Evolutionary conservation across 1,140 invertebrate species (phyloP), one percentile per base, ranked within the genome.

Genomic region (Bombus breviceps): DNA sequence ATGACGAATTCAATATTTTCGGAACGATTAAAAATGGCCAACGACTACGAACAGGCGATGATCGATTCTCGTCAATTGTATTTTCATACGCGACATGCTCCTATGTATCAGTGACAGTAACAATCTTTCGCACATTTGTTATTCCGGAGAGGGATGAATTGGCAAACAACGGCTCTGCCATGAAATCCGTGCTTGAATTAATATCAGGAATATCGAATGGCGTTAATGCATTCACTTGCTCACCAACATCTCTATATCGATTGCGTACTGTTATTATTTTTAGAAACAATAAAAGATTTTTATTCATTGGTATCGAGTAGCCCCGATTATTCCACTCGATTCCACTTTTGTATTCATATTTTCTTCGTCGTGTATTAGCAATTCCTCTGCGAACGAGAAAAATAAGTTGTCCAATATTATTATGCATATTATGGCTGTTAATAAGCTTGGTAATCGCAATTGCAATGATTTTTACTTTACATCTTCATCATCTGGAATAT

Each of bases 171-270:
- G 5, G 68, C 71, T 83, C 15, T 13, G 0, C 57, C 32, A 28
- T 76, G 81, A 76, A 76, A 83, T 83, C 71, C 81, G 28, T 41
- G 53, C 34, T 57, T n/a, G 73, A 83, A 83, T 83, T 83, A 83
- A 77, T 77, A 75, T 75, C 72, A 13, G 59, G 39, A 9, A 66
- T 28, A 39, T 9, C 43, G 57, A 53, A 32, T 37, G 69, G 22
- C 39, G 62, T 81, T 74, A 74, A 76, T 76, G 34, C 28, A 77
- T 83, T 69, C 64, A 41, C 64, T 69, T 83, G 59, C 62, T 1
- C 39, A 8, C 39, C 43, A 22, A 28, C n/a, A 77, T 77, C 43
- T 41, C 43, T 28, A 37, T 57, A 32, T 83, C 34, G 74, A 83
- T 78, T 57, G 28, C 28, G 9, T 8, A 6, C 28, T 32, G 34